Evolutionary conservation across 2,888 invertebrate species (phyloP), one percentile per base, ranked within the genome.

Genomic region (Allygus modestus): DNA sequence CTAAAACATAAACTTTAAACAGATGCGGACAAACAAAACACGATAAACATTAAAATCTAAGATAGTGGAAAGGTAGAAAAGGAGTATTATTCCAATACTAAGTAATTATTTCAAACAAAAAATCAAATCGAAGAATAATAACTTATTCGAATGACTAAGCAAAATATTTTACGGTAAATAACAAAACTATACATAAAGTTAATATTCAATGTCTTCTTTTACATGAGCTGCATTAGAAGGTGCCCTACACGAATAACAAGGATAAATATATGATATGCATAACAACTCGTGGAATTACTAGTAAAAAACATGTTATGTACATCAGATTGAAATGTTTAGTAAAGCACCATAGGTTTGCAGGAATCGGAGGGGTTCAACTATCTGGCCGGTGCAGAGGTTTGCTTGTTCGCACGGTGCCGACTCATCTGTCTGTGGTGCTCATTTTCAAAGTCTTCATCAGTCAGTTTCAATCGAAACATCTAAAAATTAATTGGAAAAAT

Each of bases 361-460:
- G 9, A 2, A 0, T 65, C 28, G 31, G 28, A 31, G 65, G 28
- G 11, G 65, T 31, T 65, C 7, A 65, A 65, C 65, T 65, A 65
- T 17, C 65, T 65, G 31, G 43, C 73, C 17, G 77, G 17, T 4
- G 75, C 43, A 7, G 43, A 28, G 15, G 5, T 43, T 28, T 91
- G 20, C 5, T 89, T 87, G 1, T 87, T 87, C 0, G 54, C 85
- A 61, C 87, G 31, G 1, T 75, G 85, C 75, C 43, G 86, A 33
- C 0, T 90, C 88, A 65, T 89, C 69, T 97, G 97, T 88, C 95
- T 92, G 89, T 96, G 95, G 91, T 98, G 97, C 90, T 97, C 97
- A 88, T 95, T 94, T 91, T 96, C 95, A 90, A 98, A 97, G 91
- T 98, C 97, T 89, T 96, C 94, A 90, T 97, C 97, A 12, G 94